Conservation (phyloP, 2,888 invertebrate species). For the Malthinus flaveolus region DNA sequence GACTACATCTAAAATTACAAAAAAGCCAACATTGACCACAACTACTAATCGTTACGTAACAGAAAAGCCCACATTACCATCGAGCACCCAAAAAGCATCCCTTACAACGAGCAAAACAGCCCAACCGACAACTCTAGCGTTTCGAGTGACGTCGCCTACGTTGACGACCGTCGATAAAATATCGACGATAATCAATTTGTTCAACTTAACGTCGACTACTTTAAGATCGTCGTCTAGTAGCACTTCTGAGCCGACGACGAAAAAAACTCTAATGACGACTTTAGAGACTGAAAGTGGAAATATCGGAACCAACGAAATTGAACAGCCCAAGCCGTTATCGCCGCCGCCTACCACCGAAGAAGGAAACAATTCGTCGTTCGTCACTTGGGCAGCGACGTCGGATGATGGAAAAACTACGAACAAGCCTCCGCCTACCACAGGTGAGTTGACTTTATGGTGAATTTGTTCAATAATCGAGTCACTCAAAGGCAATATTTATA, state of each 20-base stretch:
- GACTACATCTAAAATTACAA: constrained; percentile 20
- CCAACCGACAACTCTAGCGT: constrained; percentile 6
- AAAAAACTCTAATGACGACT: constrained; percentile 21
- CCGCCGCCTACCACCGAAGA: constrained; percentile 31
- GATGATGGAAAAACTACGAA: no score
- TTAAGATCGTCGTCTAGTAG: not conserved
- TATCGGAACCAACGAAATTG: constrained; percentile 46
- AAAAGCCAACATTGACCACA: constrained; percentile 25
- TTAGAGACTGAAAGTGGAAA: constrained; percentile 42
- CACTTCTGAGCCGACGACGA: constrained; percentile 8
- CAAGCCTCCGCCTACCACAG: no score
- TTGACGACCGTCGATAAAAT: not conserved
- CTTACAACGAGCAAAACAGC: constrained; percentile 5
- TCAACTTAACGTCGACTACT: not conserved
- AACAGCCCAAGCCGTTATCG: constrained; percentile 35
- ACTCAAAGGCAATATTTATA: no score
- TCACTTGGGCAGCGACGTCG: constrained; percentile 37
- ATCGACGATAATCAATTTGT: no score
- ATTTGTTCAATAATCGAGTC: no score
- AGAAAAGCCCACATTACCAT: constrained; percentile 8
- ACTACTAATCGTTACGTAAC: constrained; percentile 22
- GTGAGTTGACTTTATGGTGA: no score
- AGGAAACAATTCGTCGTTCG: constrained; percentile 34
- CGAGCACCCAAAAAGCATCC: not conserved
- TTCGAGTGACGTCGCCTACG: constrained; percentile 4